A percentile compares a stretch with the other conserved stretches of the same genome.
Conservation (phyloP, 2,113 vertebrate genomes). For the Cheirogaleus medius region DNA sequence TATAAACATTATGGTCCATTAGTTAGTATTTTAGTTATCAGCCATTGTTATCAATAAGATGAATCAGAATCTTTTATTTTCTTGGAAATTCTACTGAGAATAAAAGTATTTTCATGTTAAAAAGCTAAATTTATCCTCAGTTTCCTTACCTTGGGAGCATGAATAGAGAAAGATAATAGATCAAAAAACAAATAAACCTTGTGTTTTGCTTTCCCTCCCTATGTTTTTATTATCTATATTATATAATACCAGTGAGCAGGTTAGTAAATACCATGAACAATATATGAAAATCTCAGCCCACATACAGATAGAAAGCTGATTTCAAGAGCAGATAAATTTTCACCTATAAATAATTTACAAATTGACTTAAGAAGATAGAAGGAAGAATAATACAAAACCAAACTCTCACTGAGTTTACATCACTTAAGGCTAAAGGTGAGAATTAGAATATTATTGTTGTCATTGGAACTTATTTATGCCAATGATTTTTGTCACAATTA, state of each 20-base stretch:
- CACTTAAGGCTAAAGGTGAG: background rate
- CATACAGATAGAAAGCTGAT: background rate
- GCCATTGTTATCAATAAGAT: slow-evolving; percentile 64
- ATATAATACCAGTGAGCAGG: background rate
- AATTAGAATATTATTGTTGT: background rate
- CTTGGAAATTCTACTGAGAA: slow-evolving; percentile 49
- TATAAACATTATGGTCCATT: slow-evolving; percentile 39
- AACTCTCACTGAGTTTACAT: background rate
- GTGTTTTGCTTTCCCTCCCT: background rate
- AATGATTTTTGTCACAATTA: background rate
- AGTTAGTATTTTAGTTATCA: slow-evolving; percentile 67
- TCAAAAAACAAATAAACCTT: slow-evolving; percentile 45
- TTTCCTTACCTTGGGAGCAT: slow-evolving; percentile 54
- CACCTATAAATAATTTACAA: background rate
- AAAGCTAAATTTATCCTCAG: slow-evolving; percentile 61
- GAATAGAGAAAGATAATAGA: slow-evolving; percentile 70
- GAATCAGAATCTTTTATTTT: slow-evolving; percentile 46
- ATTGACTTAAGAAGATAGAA: background rate
- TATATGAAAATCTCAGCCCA: background rate
- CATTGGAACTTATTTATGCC: background rate
- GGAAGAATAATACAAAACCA: background rate
- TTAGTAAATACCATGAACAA: background rate
- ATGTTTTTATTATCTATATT: background rate
- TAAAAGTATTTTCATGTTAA: slow-evolving; percentile 60
- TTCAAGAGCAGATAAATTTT: background rate